These are phyloP conservation scores for Allolobophora icterica DNA, from an alignment of 2,888 invertebrate genomes.

Conservation along the genomic window DNA sequence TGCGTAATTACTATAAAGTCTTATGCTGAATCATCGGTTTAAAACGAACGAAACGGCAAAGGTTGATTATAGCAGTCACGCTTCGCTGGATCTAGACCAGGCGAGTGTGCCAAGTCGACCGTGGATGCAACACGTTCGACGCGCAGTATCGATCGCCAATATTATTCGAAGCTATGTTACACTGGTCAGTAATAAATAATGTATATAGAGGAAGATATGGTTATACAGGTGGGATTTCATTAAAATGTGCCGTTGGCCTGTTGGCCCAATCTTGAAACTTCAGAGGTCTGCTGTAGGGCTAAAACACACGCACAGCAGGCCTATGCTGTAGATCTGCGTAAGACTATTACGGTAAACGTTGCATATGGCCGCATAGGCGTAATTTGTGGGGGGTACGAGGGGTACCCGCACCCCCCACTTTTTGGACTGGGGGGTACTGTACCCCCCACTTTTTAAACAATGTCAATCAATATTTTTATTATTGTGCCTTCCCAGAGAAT, in stretches of 20 bases:
- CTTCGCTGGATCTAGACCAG: background rate
- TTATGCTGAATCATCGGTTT: background rate
- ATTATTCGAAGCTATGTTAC: background rate
- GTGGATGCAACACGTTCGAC: slow-evolving; percentile 8
- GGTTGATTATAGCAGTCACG: background rate
- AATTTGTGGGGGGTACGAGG: too few relatives aligned
- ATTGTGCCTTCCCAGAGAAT: too few relatives aligned
- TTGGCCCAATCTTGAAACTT: background rate
- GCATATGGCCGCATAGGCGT: too few relatives aligned
- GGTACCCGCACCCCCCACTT: too few relatives aligned
- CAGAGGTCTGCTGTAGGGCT: background rate
- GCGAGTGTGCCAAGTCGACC: background rate
- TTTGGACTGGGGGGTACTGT: too few relatives aligned
- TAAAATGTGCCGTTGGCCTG: background rate
- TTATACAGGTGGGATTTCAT: background rate
- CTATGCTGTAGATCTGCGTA: too few relatives aligned
- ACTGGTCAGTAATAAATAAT: slow-evolving; percentile 17
- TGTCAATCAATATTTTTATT: too few relatives aligned
- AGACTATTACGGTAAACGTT: too few relatives aligned
- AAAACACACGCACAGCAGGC: background rate
- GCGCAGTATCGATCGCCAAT: background rate
- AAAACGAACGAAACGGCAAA: background rate
- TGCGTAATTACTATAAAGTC: background rate
- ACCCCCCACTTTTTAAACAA: too few relatives aligned
- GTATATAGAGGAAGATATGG: background rate